Conservation (phyloP, 2,797 vertebrate genomes). For the Esox lucius region DNA sequence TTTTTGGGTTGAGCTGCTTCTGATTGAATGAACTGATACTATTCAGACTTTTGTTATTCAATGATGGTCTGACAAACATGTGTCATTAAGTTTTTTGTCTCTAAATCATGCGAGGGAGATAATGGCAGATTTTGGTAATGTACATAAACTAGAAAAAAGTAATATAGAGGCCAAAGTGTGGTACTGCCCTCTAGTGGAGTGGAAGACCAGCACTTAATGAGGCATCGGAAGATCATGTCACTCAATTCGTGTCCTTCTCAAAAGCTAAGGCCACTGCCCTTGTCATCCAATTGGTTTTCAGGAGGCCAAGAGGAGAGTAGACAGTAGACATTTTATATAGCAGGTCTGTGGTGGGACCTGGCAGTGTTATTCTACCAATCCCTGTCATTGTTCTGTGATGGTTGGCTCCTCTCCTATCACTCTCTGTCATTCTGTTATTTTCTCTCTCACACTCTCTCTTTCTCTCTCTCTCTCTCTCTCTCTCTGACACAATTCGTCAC, state of each 20-base stretch:
- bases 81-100: not conserved
- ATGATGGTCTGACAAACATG: not conserved
- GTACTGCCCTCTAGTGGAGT: slow-evolving; percentile 6
- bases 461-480: not conserved
- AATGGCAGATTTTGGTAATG: not conserved
- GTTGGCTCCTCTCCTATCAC: not conserved
- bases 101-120: not conserved
- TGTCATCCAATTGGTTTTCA: too few relatives aligned
- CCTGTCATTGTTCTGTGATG: not conserved
- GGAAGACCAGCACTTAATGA: not conserved
- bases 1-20: too few relatives aligned
- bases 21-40: too few relatives aligned
- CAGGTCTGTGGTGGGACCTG: not conserved
- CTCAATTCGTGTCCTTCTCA: too few relatives aligned
- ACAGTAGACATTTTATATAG: too few relatives aligned
- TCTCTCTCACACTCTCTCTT: not conserved
- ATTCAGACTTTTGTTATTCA: not conserved
- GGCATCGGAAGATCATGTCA: not conserved
- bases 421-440: not conserved
- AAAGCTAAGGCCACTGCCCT: too few relatives aligned
- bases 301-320: too few relatives aligned
- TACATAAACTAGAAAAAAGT: not conserved
- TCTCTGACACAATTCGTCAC: not conserved
- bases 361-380: not conserved
- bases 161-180: not conserved